A percentile compares a stretch with the other conserved stretches of the same genome.
Evolutionary conservation across 2,888 invertebrate genomes (phyloP).

Genomic region (Ophioninae sp.): DNA sequence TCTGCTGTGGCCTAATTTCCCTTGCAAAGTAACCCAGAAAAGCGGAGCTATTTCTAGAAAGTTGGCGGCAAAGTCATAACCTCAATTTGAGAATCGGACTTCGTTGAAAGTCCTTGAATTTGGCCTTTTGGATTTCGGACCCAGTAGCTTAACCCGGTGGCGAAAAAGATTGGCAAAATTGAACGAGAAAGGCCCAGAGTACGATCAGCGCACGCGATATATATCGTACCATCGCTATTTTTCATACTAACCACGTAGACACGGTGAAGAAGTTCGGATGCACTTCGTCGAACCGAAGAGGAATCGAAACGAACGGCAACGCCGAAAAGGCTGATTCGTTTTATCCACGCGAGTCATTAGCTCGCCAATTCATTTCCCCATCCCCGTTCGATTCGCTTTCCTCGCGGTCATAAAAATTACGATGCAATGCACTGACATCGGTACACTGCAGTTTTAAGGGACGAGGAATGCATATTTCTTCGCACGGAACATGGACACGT

Average conservation of each 20-base stretch:
- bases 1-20: too few species aligned
- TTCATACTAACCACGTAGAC: constrained; percentile 48
- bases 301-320: constrained; percentile 11
- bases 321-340: background rate
- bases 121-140: background rate
- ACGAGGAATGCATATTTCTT: background rate
- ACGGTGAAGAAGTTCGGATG: constrained; percentile 40
- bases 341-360: background rate
- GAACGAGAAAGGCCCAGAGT: background rate
- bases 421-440: background rate
- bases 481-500: background rate
- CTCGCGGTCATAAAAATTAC: background rate
- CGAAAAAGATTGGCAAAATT: background rate
- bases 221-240: constrained; percentile 54
- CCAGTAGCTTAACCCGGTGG: background rate
- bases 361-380: background rate
- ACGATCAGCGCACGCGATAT: constrained; percentile 4
- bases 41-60: too few species aligned
- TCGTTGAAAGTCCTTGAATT: background rate
- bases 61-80: background rate
- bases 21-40: too few species aligned
- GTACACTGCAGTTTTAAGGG: background rate
- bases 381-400: background rate
- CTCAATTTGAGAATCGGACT: background rate
- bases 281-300: constrained; percentile 37